These are phyloP conservation scores for Mellivora capensis DNA, from an alignment of 2,113 vertebrate genomes.

Conservation along the genomic window DNA sequence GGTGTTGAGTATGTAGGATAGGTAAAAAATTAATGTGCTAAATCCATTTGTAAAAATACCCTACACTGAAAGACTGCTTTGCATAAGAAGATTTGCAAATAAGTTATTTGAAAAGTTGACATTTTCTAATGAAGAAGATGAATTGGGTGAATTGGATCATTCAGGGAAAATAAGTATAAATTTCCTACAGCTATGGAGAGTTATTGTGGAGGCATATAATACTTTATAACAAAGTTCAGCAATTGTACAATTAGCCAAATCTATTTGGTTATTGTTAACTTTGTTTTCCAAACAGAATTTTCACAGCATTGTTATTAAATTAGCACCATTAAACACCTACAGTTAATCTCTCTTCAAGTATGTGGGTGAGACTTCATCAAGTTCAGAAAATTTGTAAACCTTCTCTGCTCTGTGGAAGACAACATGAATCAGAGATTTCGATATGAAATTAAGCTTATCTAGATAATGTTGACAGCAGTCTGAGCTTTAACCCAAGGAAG, in stretches of 20 bases:
- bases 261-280: neutral
- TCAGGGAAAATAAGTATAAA: neutral
- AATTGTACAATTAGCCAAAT: neutral
- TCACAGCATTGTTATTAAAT: constrained; percentile 31
- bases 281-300: constrained; percentile 42
- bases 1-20: neutral
- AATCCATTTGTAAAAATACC: neutral
- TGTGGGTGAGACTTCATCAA: constrained; percentile 27
- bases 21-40: neutral
- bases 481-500: neutral
- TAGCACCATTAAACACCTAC: constrained; percentile 10
- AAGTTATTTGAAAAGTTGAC: neutral
- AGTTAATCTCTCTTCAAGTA: constrained; percentile 27
- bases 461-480: neutral
- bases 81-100: neutral
- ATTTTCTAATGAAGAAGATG: neutral
- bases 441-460: neutral
- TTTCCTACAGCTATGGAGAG: neutral
- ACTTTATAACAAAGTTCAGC: neutral
- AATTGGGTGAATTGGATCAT: neutral
- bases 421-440: neutral
- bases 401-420: neutral
- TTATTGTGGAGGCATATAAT: neutral
- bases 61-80: neutral
- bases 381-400: constrained; percentile 31